Percentiles rank a stretch among this genome's conserved stretches.
Conservation (phyloP, 1,140 invertebrate genomes). For the Leptoteleia sp. region DNA sequence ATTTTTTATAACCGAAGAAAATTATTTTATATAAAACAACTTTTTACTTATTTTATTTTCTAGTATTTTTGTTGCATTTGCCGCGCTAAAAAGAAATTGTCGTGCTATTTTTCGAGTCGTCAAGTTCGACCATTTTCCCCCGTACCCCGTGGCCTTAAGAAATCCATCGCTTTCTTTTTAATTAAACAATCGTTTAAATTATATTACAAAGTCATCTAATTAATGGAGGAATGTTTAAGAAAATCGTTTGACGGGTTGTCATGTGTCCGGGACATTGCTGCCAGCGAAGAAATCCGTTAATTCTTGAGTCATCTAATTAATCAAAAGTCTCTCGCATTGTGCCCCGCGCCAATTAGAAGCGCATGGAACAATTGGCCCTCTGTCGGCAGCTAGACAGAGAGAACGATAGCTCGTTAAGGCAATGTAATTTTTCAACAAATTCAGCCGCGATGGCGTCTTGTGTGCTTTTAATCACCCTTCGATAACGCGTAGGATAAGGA, state of each 20-base stretch:
- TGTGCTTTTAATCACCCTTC: constrained; percentile 7
- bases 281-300: constrained; percentile 66
- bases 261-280: constrained; percentile 44
- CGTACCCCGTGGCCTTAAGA: too few relatives aligned
- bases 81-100: too few relatives aligned
- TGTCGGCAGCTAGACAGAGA: constrained; percentile 16
- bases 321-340: constrained; percentile 72
- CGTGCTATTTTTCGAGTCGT: too few relatives aligned
- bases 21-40: too few relatives aligned
- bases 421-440: constrained; percentile 73
- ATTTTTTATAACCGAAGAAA: too few relatives aligned
- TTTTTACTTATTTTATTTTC: too few relatives aligned
- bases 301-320: constrained; percentile 73
- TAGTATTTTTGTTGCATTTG: too few relatives aligned
- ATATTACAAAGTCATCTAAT: too few relatives aligned
- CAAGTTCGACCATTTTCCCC: too few relatives aligned
- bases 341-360: constrained; percentile 67
- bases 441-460: constrained; percentile 57
- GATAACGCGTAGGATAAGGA: too few relatives aligned
- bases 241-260: constrained; percentile 66
- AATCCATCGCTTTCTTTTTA: too few relatives aligned
- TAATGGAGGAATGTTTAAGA: constrained; percentile 52
- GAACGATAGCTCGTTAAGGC: constrained; percentile 47
- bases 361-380: constrained; percentile 47
- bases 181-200: too few relatives aligned